phyloP scores from a whole-genome alignment of 2,113 vertebrate species.

The Hepsetus odoe region DNA sequence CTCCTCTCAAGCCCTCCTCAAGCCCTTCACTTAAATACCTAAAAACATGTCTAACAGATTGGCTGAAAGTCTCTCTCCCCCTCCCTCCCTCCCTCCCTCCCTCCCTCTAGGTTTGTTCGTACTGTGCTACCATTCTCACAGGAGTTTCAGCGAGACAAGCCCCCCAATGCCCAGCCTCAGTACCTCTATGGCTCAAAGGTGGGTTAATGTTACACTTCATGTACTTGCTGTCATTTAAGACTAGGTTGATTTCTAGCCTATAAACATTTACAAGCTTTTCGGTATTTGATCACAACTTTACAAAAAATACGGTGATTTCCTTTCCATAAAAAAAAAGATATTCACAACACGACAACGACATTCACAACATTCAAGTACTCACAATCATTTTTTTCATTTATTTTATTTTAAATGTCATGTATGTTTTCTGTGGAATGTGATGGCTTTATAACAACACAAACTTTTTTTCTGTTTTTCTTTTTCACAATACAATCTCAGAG shows the following conservation, averaged over 20 bases:
- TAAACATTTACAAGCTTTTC: too few species aligned
- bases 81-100: too few species aligned
- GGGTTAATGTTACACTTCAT: slow-evolving; percentile 27
- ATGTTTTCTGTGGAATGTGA: neutral
- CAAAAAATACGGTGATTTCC: neutral
- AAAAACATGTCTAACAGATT: neutral
- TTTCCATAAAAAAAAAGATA: too few species aligned
- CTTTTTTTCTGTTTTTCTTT: neutral
- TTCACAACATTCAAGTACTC: too few species aligned
- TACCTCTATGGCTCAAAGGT: slow-evolving; percentile 89
- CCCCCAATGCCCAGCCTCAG: slow-evolving; percentile 88
- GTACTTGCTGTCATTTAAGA: neutral
- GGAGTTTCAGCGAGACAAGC: slow-evolving; percentile 89
- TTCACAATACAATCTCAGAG: neutral
- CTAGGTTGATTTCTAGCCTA: neutral
- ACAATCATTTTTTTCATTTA: neutral
- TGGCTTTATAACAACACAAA: neutral
- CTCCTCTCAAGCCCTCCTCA: too few species aligned
- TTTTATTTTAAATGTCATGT: neutral
- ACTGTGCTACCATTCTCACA: slow-evolving; percentile 87
- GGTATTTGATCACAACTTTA: neutral
- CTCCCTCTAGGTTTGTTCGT: slow-evolving; percentile 82
- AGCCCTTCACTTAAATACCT: too few species aligned
- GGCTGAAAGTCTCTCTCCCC: neutral
- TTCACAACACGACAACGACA: too few species aligned